Conservation (phyloP, 2,113 vertebrate species). For the Eublepharis macularius region DNA sequence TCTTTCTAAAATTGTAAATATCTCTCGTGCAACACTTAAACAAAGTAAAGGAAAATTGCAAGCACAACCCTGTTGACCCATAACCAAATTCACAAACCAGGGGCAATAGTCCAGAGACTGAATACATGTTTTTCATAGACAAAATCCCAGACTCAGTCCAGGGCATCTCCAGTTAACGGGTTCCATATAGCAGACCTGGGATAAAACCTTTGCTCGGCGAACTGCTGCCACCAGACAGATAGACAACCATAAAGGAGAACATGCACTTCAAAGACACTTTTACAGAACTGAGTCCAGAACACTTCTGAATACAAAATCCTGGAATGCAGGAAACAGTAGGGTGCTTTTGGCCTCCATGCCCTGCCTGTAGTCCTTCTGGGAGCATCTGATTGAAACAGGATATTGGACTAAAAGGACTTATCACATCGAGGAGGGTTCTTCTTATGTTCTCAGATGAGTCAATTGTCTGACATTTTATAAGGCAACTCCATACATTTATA, state of each 20-base stretch:
- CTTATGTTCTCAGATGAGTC: background rate
- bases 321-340: too few relatives aligned
- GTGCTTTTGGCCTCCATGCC: too few relatives aligned
- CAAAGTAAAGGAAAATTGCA: background rate
- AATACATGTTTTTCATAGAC: background rate
- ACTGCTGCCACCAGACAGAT: background rate
- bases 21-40: background rate
- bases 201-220: too few relatives aligned
- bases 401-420: too few relatives aligned
- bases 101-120: background rate
- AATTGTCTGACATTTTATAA: background rate
- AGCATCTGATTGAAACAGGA: too few relatives aligned
- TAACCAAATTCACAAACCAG: background rate
- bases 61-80: too few relatives aligned
- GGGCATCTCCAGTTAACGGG: background rate
- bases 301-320: too few relatives aligned
- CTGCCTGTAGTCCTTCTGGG: too few relatives aligned
- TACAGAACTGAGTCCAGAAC: too few relatives aligned
- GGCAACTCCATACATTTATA: background rate
- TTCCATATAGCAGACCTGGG: background rate
- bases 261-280: too few relatives aligned
- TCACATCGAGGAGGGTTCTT: too few relatives aligned
- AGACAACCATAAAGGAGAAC: too few relatives aligned
- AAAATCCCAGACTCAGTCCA: background rate
- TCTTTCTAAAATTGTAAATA: background rate